Base-by-base conservation (phyloP, 2,888 invertebrate species). In the Oscheius sp. region DNA sequence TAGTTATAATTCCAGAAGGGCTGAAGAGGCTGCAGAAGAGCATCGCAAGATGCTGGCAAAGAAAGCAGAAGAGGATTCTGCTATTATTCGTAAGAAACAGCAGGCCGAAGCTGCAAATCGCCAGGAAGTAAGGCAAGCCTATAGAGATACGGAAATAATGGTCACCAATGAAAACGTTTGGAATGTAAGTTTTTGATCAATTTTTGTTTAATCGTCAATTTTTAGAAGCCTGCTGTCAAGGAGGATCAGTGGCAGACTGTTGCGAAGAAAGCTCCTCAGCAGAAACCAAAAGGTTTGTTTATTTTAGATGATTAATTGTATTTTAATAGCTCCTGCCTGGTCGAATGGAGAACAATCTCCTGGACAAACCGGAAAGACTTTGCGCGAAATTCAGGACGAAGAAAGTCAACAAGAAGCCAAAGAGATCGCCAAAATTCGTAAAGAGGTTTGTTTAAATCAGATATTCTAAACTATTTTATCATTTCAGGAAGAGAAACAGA, bases 391-490 rank as follows among this genome's bases (percentile, higher is more conserved):
- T 61, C 65, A 73, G 27, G 53, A 55, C 0, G 79, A 73, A 42
- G 75, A 76, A 46, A 75, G 76, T 27, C 50, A 75, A 8, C 63
- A 45, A 17, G 67, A 42, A n/a, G 39, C 57, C 8, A 27, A 50
- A 20, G 70, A 33, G n/a, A n/a, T n/a, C n/a, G n/a, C n/a, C 0
- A 68, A 67, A n/a, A 27, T 48, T 45, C 70, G 71, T 58, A 65
- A 65, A 4, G 65, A 69, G 42, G 74, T 71, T 31, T 48, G 20
- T 8, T 31, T 10, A 20, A 10, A 10, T 23, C n/a, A 10, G 29
- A n/a, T 46, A 15, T 64, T 34, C 31, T 8, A 37, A 15, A 37
- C 8, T 37, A 71, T n/a, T n/a, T n/a, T 68, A 37, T 52, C 2
- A 65, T 58, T 53, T 45, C 66, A 2, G 42, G 53, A 4, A 45